Conservation (phyloP, 2,888 invertebrate genomes). For the Nasonia oneida region DNA sequence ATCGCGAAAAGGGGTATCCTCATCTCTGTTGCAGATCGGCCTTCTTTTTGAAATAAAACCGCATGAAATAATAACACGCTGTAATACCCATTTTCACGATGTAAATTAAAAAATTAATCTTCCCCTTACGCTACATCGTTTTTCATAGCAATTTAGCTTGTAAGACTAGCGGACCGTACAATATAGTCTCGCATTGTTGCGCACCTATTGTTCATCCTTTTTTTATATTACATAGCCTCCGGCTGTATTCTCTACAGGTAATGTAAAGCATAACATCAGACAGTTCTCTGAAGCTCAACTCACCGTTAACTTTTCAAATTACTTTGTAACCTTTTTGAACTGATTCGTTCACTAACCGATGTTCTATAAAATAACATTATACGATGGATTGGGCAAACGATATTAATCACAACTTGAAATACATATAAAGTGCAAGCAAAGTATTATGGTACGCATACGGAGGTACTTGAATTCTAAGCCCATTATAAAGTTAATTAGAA, state of each 20-base stretch:
- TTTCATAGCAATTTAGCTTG: neutral
- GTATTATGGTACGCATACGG: neutral
- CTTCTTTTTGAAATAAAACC: neutral
- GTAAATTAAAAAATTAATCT: neutral
- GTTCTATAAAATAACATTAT: too few species aligned
- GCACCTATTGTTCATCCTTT: neutral
- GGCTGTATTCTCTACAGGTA: neutral
- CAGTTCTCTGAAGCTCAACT: neutral
- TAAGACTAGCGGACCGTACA: neutral
- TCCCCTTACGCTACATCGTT: neutral
- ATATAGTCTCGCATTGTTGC: neutral
- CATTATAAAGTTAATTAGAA: conserved; percentile 6
- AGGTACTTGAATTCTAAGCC: neutral
- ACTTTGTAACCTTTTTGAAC: neutral
- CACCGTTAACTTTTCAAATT: neutral
- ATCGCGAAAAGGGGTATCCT: neutral
- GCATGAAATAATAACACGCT: neutral
- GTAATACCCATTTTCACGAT: neutral
- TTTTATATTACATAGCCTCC: neutral
- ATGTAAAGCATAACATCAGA: neutral
- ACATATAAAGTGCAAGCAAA: neutral
- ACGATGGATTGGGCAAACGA: too few species aligned
- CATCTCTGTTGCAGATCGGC: neutral
- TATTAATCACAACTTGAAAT: neutral
- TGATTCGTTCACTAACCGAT: neutral